Evolutionary conservation across 2,797 vertebrate genomes (phyloP).

Genomic region (Furcifer pardalis): DNA sequence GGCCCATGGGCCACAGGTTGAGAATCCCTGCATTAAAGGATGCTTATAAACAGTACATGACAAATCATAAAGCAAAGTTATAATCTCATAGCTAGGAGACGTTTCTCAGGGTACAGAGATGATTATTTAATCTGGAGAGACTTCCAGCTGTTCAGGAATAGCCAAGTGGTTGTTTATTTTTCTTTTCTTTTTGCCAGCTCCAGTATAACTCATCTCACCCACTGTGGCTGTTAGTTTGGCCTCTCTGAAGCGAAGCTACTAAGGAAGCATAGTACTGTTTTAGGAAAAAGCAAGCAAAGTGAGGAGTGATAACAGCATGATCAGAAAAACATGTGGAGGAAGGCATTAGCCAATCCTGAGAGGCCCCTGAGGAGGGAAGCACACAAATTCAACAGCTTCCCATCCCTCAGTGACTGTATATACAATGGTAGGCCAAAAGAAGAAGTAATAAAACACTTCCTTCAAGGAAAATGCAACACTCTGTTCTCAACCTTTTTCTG

Average conservation of each 20-base stretch:
- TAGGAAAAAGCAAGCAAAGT: not conserved
- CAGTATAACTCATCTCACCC: not conserved
- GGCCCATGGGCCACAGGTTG: too few relatives aligned
- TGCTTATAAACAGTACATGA: not conserved
- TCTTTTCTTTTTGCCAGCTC: not conserved
- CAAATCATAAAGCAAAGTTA: not conserved
- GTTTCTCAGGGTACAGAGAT: not conserved
- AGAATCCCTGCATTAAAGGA: not conserved
- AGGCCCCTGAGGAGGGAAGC: not conserved
- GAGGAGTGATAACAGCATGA: not conserved
- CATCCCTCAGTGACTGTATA: not conserved
- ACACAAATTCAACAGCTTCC: not conserved
- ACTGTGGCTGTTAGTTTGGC: not conserved
- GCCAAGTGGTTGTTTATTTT: not conserved
- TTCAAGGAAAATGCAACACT: not conserved
- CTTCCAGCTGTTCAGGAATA: not conserved
- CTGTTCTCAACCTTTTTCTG: too few relatives aligned
- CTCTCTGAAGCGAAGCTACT: not conserved
- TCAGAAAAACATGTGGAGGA: not conserved
- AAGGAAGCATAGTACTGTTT: not conserved
- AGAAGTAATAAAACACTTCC: not conserved
- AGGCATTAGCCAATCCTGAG: not conserved
- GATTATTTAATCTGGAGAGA: not conserved
- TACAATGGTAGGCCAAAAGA: not conserved
- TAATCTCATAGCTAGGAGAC: not conserved